These are phyloP conservation scores for Rhipidura dahli DNA, from an alignment of 2,113 vertebrate genomes.

Conservation along the genomic window DNA sequence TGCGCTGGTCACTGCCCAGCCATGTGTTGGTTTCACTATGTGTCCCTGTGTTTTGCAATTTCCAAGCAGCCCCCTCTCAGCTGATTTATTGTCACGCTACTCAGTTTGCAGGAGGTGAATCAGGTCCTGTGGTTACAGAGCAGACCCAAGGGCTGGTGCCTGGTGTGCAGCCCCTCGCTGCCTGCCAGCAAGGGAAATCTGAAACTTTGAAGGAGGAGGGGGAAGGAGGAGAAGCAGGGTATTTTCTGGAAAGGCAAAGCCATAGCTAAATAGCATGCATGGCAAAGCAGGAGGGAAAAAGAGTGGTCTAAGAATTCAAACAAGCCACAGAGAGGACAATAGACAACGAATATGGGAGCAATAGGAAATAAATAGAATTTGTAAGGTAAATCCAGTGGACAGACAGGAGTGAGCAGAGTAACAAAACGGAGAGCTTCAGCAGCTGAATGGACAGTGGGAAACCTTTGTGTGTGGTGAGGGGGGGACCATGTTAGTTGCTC, in stretches of 20 bases:
- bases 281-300: constrained; percentile 30
- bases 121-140: background rate
- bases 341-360: background rate
- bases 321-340: background rate
- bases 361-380: background rate
- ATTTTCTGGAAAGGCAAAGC: constrained; percentile 43
- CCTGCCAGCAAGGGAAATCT: constrained; percentile 45
- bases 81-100: constrained; percentile 36
- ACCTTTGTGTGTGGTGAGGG: background rate
- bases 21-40: background rate
- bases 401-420: background rate
- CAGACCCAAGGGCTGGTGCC: background rate
- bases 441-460: constrained; percentile 2
- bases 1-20: background rate
- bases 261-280: background rate
- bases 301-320: background rate
- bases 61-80: constrained; percentile 2
- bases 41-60: background rate
- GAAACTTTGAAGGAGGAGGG: constrained; percentile 45
- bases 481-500: background rate
- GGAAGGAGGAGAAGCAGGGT: constrained; percentile 32
- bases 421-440: background rate
- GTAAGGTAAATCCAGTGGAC: background rate
- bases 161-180: constrained; percentile 27
- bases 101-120: constrained; percentile 35